Percentiles rank a stretch among this genome's conserved stretches.
phyloP scores from a whole-genome alignment of 2,888 invertebrate species.

The Polia nebulosa region DNA sequence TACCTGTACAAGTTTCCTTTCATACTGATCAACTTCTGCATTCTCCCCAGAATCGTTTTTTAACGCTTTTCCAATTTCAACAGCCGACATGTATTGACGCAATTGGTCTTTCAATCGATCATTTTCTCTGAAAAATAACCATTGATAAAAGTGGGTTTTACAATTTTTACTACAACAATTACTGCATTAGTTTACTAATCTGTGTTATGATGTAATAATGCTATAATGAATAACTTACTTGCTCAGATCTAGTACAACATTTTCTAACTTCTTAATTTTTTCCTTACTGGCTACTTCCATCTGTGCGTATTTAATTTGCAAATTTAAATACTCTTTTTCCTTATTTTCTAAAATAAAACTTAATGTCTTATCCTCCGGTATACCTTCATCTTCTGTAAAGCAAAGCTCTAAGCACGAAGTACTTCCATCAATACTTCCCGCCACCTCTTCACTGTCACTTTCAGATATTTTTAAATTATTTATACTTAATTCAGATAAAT shows the following conservation, averaged over 20 bases:
- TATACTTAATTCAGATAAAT: slow-evolving; percentile 84
- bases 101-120: slow-evolving; percentile 96
- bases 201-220: background rate
- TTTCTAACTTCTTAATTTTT: slow-evolving; percentile 87
- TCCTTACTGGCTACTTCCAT: slow-evolving; percentile 86
- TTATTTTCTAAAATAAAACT: slow-evolving; percentile 83
- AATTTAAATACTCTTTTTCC: slow-evolving; percentile 87
- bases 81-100: slow-evolving; percentile 96
- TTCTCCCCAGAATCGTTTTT: slow-evolving; percentile 89
- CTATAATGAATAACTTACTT: slow-evolving; percentile 88
- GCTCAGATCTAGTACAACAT: slow-evolving; percentile 92
- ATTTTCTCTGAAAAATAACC: slow-evolving; percentile 93
- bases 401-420: slow-evolving; percentile 88
- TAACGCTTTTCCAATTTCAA: slow-evolving; percentile 96
- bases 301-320: slow-evolving; percentile 90
- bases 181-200: background rate
- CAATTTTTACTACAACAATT: background rate
- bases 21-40: slow-evolving; percentile 95
- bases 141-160: background rate
- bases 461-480: slow-evolving; percentile 87
- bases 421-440: slow-evolving; percentile 87
- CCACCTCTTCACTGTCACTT: slow-evolving; percentile 88
- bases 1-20: slow-evolving; percentile 96
- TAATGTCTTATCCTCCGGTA: slow-evolving; percentile 80
- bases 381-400: slow-evolving; percentile 87